These are phyloP conservation scores for Echinops telfairi DNA, from an alignment of 2,113 vertebrate genomes.

Conservation along the genomic window DNA sequence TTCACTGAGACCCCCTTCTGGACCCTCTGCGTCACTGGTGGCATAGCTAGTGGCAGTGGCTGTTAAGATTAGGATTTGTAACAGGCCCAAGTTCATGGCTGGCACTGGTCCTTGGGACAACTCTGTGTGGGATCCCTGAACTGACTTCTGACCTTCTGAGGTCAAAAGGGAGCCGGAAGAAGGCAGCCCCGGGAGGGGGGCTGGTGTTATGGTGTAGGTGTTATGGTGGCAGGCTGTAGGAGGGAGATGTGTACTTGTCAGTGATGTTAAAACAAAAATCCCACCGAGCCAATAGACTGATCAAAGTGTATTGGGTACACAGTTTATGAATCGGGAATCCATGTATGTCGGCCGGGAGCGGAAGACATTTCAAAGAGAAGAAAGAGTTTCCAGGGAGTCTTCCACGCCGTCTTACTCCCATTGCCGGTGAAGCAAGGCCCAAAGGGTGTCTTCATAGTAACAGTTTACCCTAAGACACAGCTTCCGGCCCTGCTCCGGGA, in stretches of 20 bases:
- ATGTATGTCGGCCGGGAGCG: neutral
- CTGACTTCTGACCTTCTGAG: constrained; percentile 63
- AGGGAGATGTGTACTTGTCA: constrained; percentile 44
- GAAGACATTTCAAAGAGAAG: neutral
- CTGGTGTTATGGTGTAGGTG: neutral
- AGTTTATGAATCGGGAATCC: neutral
- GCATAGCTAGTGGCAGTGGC: constrained; percentile 48
- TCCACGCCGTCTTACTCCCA: neutral
- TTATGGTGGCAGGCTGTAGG: constrained; percentile 54
- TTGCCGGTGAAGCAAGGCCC: neutral
- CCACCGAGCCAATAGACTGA: neutral
- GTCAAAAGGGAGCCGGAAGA: constrained; percentile 40
- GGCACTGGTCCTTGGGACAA: neutral
- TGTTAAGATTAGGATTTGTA: neutral
- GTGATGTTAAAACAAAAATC: neutral
- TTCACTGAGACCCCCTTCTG: constrained; percentile 81
- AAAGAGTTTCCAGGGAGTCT: neutral
- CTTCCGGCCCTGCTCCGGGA: neutral
- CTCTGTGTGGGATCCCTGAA: neutral
- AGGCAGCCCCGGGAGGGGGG: constrained; percentile 66
- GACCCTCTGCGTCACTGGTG: constrained; percentile 77
- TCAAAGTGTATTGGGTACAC: neutral
- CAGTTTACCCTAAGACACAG: neutral
- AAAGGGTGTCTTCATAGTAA: neutral
- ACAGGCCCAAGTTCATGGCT: constrained; percentile 57